phyloP scores from a whole-genome alignment of 1,140 invertebrate genomes.

The Gryllus bimaculatus region DNA sequence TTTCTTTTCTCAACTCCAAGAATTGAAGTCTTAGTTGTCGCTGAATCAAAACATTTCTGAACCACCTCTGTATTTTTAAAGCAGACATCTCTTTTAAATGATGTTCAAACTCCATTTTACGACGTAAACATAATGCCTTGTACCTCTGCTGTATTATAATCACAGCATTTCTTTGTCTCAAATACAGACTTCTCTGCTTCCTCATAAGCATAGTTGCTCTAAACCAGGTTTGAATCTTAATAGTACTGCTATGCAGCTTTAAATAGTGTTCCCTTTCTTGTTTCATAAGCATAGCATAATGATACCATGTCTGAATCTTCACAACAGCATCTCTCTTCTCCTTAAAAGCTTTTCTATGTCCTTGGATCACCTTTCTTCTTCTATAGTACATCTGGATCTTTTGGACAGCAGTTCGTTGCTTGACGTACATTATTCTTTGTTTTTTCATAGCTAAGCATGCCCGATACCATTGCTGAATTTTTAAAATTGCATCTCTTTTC shows the following conservation, averaged over 20 bases:
- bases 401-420: not conserved
- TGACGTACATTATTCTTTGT: not conserved
- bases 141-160: not conserved
- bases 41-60: constrained; percentile 27
- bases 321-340: not conserved
- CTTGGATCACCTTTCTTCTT: not conserved
- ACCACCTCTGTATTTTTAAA: not conserved
- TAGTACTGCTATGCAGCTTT: constrained; percentile 30
- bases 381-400: not conserved
- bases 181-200: not conserved
- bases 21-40: constrained; percentile 35
- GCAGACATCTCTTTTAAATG: not conserved
- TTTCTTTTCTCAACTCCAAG: constrained; percentile 26
- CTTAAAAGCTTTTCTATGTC: not conserved
- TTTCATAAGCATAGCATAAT: constrained; percentile 30
- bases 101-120: not conserved
- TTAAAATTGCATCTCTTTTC: not conserved
- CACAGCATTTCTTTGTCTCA: not conserved
- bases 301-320: not conserved
- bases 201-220: constrained; percentile 21
- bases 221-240: constrained; percentile 39
- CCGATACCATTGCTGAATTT: not conserved
- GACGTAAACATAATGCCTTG: not conserved
- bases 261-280: constrained; percentile 33
- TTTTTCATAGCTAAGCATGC: not conserved